These are phyloP conservation scores for Drosophila gaucha DNA, from an alignment of 2,888 invertebrate genomes.

Conservation along the genomic window DNA sequence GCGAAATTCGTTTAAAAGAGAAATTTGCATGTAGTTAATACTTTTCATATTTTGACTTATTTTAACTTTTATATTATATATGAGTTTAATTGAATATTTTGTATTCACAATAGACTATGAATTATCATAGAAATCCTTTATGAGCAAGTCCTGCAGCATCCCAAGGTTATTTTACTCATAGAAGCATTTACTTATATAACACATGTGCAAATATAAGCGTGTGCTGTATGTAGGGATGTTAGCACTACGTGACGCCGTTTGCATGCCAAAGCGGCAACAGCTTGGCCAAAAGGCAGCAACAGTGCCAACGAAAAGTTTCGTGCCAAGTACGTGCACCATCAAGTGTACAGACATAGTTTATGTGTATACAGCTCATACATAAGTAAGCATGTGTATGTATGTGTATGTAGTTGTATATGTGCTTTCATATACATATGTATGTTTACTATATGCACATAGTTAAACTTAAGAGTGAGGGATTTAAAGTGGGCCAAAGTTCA, in stretches of 20 bases:
- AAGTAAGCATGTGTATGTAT: not conserved
- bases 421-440: not conserved
- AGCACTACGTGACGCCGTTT: slow-evolving; percentile 61
- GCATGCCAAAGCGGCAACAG: slow-evolving; percentile 54
- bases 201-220: not conserved
- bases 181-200: not conserved
- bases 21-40: too few relatives aligned
- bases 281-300: slow-evolving; percentile 44
- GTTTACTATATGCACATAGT: slow-evolving; percentile 4
- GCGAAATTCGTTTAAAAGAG: not conserved
- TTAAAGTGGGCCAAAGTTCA: slow-evolving; percentile 49
- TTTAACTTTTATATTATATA: not conserved
- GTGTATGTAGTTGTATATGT: not conserved
- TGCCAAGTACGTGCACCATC: slow-evolving; percentile 36
- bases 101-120: not conserved
- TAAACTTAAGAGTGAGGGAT: slow-evolving; percentile 17
- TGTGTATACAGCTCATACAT: not conserved
- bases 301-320: slow-evolving; percentile 49
- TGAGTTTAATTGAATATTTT: not conserved
- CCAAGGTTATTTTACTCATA: not conserved
- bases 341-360: not conserved
- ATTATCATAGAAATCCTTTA: not conserved
- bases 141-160: not conserved
- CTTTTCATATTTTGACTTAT: not conserved
- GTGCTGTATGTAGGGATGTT: slow-evolving; percentile 28